These are phyloP conservation scores for Nyctibius grandis DNA, from an alignment of 2,797 vertebrate genomes.

Conservation along the genomic window DNA sequence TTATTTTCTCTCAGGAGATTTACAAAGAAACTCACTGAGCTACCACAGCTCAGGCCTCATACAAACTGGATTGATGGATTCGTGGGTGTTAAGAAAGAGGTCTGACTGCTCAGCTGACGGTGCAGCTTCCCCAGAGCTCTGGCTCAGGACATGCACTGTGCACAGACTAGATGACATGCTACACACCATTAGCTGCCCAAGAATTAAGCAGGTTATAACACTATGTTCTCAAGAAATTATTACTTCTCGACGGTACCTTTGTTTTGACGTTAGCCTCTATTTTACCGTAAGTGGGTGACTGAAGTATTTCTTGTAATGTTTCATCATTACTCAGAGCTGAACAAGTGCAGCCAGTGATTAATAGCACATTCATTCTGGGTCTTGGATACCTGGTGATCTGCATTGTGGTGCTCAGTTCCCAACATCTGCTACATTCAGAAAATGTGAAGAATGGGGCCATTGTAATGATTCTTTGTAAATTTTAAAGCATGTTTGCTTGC, in stretches of 20 bases:
- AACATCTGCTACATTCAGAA: not conserved
- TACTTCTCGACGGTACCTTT: not conserved
- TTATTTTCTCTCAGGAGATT: not conserved
- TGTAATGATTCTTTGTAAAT: not conserved
- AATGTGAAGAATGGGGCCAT: not conserved
- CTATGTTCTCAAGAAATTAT: not conserved
- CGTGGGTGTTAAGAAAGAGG: not conserved
- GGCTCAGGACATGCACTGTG: rapidly evolving
- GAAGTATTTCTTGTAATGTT: not conserved
- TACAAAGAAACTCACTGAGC: not conserved
- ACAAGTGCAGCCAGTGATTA: not conserved
- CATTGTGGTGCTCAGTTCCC: not conserved
- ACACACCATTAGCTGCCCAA: not conserved
- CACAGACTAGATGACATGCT: not conserved
- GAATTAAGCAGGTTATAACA: not conserved
- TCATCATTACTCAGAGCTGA: not conserved
- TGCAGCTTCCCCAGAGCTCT: not conserved
- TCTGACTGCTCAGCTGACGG: not conserved
- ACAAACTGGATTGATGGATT: not conserved
- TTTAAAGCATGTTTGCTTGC: not conserved
- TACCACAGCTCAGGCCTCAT: not conserved
- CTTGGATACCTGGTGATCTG: not conserved
- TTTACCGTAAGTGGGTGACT: not conserved
- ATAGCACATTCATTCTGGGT: not conserved
- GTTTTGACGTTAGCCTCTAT: not conserved